A percentile compares a stretch with the other conserved stretches of the same genome.
Conservation (phyloP, 1,140 invertebrate genomes). For the Hirudo medicinalis region DNA sequence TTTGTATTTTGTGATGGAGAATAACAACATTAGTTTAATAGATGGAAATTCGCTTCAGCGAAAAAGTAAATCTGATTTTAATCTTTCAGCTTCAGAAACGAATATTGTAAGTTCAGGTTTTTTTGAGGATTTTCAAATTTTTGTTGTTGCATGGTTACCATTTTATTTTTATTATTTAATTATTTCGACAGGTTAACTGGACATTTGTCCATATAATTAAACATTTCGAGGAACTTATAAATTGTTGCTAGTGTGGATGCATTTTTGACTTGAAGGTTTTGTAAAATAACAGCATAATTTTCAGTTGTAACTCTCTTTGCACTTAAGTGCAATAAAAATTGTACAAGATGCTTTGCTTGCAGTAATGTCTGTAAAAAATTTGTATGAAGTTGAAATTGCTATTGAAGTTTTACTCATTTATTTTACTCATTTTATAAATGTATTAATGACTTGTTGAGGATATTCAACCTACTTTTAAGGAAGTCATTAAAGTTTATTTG, state of each 20-base stretch:
- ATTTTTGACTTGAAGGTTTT: background rate
- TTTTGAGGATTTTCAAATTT: background rate
- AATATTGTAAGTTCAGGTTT: background rate
- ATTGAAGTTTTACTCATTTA: no score
- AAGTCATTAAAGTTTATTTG: background rate
- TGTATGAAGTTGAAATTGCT: no score
- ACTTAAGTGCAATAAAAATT: no score
- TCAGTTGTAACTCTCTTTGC: no score
- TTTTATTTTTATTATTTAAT: background rate
- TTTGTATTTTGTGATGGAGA: background rate
- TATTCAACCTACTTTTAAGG: background rate
- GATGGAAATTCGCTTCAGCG: background rate
- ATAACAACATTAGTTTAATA: background rate
- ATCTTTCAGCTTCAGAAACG: conserved; percentile 3
- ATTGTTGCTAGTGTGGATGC: background rate
- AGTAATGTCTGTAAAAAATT: no score
- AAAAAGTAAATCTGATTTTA: conserved; percentile 11
- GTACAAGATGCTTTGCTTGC: no score
- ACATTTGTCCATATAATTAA: background rate
- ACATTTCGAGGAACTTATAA: background rate
- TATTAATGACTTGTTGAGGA: no score
- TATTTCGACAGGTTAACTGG: background rate
- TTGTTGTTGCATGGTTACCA: no score
- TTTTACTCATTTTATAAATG: no score
- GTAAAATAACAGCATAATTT: background rate